A percentile compares a stretch with the other conserved stretches of the same genome.
These are phyloP conservation scores for Neotoxoptera formosana DNA, from an alignment of 1,140 invertebrate species.

Conservation along the genomic window DNA sequence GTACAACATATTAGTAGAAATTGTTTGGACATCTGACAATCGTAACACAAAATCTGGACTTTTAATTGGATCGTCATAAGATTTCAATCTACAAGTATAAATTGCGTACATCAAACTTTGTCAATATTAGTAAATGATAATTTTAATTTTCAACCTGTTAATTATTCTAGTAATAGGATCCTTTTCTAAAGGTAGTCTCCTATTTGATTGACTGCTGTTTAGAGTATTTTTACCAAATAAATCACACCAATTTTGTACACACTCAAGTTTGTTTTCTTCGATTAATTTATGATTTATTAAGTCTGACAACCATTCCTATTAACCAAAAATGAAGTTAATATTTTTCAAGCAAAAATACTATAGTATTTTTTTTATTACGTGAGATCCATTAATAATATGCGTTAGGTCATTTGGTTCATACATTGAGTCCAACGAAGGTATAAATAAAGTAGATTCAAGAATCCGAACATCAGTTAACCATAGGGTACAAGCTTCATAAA, in stretches of 20 bases:
- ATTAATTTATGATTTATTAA: slow-evolving; percentile 71
- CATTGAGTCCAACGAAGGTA: slow-evolving; percentile 77
- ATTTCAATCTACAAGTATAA: slow-evolving; percentile 64
- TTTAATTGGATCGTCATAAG: slow-evolving; percentile 71
- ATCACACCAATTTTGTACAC: slow-evolving; percentile 66
- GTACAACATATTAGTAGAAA: slow-evolving; percentile 22
- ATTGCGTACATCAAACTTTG: background rate
- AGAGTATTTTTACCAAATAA: slow-evolving; percentile 58
- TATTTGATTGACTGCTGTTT: background rate
- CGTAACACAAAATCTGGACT: slow-evolving; percentile 64
- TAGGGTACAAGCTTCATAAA: slow-evolving; percentile 73
- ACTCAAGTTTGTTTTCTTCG: slow-evolving; percentile 66
- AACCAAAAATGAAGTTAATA: slow-evolving; percentile 56
- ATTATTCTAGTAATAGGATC: slow-evolving; percentile 60
- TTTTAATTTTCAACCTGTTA: slow-evolving; percentile 63
- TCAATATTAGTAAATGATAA: background rate
- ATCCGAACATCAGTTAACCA: slow-evolving; percentile 83
- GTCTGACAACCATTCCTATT: slow-evolving; percentile 72
- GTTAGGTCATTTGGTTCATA: slow-evolving; percentile 71
- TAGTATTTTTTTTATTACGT: slow-evolving; percentile 62
- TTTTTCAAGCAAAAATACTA: background rate
- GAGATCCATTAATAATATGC: slow-evolving; percentile 67
- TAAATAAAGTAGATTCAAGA: slow-evolving; percentile 73
- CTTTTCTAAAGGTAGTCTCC: slow-evolving; percentile 54
- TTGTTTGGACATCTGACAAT: slow-evolving; percentile 3